Evolutionary conservation across 1,140 invertebrate species (phyloP).

Genomic region (Yoshiicerus persimilis): DNA sequence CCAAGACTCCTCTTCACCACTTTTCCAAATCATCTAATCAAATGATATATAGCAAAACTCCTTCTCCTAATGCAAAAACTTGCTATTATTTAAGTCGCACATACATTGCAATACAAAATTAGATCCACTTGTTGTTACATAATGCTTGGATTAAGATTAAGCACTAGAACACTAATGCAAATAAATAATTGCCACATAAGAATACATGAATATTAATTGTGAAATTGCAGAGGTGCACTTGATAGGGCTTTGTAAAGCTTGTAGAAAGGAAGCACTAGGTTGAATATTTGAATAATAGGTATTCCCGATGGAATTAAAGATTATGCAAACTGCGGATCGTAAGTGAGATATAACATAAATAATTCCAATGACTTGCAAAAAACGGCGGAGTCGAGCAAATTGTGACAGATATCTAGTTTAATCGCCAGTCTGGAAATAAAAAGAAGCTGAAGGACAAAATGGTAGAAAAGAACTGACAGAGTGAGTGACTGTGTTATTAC

Average conservation of each 20-base stretch:
- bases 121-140: no score
- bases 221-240: no score
- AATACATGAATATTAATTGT: no score
- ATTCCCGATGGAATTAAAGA: no score
- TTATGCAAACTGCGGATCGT: neutral
- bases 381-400: neutral
- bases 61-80: neutral
- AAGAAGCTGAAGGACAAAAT: neutral
- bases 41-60: neutral
- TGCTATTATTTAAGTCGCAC: no score
- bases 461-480: neutral
- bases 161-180: no score
- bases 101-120: no score
- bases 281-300: no score
- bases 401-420: neutral
- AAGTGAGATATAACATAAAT: neutral
- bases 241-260: no score
- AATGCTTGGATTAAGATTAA: no score
- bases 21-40: neutral
- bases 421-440: neutral
- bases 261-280: no score
- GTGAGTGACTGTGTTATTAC: slow-evolving; percentile 6
- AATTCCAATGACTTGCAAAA: neutral
- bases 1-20: neutral
- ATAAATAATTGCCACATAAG: no score